Evolutionary conservation across 2,888 invertebrate species (phyloP), one percentile per base, ranked within the genome.

Genomic region (Tetramorium bicarinatum): DNA sequence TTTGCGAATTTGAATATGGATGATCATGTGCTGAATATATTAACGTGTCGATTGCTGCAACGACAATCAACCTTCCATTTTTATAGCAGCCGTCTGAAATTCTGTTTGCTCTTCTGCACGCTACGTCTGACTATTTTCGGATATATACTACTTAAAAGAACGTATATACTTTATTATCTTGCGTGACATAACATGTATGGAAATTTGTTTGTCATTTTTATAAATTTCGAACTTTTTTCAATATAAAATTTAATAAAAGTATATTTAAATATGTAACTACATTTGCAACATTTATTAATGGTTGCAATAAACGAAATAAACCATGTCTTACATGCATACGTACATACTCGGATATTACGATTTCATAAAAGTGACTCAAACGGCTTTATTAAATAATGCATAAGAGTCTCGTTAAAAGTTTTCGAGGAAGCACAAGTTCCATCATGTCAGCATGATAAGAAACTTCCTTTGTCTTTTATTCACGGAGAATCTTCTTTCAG

Each of bases 1-100:
- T 66, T 79, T 64, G 21, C n/a, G 64, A 47, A 29, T 29, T 72
- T 71, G 79, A 83, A 83, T 83, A 83, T 83, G 77, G 34, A 83
- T 83, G 67, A 52, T 56, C 79, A 41, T 41, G 13, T 34, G 18
- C n/a, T 66, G 79, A 77, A 83, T 79, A 77, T 56, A 64, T 83
- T 54, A 83, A 71, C 21, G 21, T 21, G 44, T 72, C 34, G 49
- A 79, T 29, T 72, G 59, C 18, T 64, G 54, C 38, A 61, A 62
- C 34, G 25, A 62, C 41, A 38, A 72, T 61, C 18, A n/a, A 25
- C 13, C 72, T 25, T 21, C 34, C 4, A 75, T 47, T 61, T 75
- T 75, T 75, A 9, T 38, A n/a, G 38, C 61, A 47, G 6, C 13
- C 21, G 13, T 38, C 15, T 21, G 21, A 75, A 49, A 11, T 56